A percentile compares a stretch with the other conserved stretches of the same genome.
Conservation (phyloP, 2,888 invertebrate genomes). For the Hypena proboscidalis region DNA sequence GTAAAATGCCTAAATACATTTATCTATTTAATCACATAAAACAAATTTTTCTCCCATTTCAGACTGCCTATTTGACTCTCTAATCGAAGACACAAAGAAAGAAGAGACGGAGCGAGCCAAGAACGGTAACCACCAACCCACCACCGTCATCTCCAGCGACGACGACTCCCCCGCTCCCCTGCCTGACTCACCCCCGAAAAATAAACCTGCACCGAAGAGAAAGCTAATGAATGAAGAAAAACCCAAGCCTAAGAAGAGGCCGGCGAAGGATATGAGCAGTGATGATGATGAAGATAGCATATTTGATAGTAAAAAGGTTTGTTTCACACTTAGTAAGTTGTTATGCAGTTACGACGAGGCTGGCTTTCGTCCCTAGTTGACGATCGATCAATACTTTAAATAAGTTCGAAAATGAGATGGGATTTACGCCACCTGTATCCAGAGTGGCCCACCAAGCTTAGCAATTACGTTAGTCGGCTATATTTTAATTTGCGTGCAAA, state of each 20-base stretch:
- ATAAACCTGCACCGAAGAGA: constrained; percentile 66
- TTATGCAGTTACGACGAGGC: no score
- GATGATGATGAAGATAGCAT: constrained; percentile 77
- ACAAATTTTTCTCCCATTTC: constrained; percentile 25
- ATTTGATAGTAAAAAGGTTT: constrained; percentile 80
- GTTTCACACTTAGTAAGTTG: background rate
- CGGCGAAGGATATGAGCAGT: constrained; percentile 62
- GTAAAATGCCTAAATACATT: no score
- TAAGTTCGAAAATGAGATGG: no score
- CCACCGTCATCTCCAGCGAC: constrained; percentile 60
- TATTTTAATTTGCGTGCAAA: no score
- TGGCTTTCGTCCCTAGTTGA: no score
- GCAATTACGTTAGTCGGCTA: no score
- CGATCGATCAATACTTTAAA: no score
- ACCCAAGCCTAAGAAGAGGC: constrained; percentile 74
- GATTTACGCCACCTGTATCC: no score
- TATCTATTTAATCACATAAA: no score
- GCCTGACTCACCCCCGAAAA: constrained; percentile 59
- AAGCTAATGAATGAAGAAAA: constrained; percentile 64
- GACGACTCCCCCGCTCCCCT: constrained; percentile 44
- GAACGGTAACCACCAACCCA: constrained; percentile 32
- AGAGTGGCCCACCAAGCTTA: no score
- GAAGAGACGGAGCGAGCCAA: constrained; percentile 52
- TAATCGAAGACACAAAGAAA: constrained; percentile 78
- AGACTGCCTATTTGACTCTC: constrained; percentile 81